Base-by-base conservation (phyloP, 2,797 vertebrate species). In the Rhinoraja longicauda region DNA sequence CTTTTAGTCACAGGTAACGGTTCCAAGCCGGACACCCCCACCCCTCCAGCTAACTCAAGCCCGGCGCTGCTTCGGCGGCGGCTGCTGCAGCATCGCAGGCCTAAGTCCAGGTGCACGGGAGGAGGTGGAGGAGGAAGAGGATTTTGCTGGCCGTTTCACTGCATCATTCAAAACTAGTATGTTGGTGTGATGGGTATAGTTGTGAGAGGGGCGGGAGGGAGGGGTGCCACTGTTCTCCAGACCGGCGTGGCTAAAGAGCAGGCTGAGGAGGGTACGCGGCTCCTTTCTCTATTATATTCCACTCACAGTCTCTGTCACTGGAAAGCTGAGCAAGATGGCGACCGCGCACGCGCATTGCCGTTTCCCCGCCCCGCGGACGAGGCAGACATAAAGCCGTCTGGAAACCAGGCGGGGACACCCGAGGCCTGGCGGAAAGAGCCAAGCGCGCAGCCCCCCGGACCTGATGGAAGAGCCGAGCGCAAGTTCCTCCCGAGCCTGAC, bases 311-410 rank as follows among this genome's bases (percentile, higher is more conserved):
- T 39, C 90, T 92, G 90, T 92, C 90, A 92, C 70, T 53, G 67
- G 90, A 72, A 32, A 45, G 72, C 39, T 75, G 90, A 73, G 70
- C 90, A 92, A 92, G 90, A 92, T 92, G 90, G 90, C 90, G 90
- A 73, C 70, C 72, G 39, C 90, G 70, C 90, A 92, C 0, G 90
- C 90, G 90, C 90, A 17, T 6, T 19, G 21, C 90, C 15, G 29
- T 29, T 24, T 13, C 24, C 26, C 81, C 10, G 45, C 5, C 24
- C 79, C 39, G 21, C 79, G 5, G 76, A 17, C n/a, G 1, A 9
- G 13, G 70, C 90, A 92, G 90, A 92, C 90, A 92, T 92, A 92
- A 92, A 92, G 90, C 90, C 70, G 90, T 92, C 90, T 92, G 90
- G 90, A 92, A 92, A 57, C 12, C 12, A 29, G 86, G 19, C 45